phyloP scores from a whole-genome alignment of 2,888 invertebrate genomes.

The Callosobruchus maculatus region DNA sequence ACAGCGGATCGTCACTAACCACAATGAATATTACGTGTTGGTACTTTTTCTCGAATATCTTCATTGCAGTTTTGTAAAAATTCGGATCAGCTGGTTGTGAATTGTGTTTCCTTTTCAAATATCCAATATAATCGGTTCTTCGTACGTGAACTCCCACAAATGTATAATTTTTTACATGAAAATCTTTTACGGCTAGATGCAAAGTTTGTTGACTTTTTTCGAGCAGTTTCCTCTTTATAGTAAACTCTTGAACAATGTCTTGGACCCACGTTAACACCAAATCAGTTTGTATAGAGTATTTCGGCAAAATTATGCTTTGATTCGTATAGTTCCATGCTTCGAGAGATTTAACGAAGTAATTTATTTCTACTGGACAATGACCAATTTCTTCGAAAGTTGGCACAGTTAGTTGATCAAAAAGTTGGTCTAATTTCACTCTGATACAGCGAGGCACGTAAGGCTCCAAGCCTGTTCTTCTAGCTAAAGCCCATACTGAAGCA shows the following conservation, averaged over 20 bases:
- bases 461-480: conserved; percentile 49
- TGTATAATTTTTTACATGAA: conserved; percentile 28
- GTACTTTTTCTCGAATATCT: conserved; percentile 47
- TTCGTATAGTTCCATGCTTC: conserved; percentile 56
- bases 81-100: conserved; percentile 43
- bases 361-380: conserved; percentile 52
- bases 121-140: conserved; percentile 55
- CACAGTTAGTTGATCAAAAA: conserved; percentile 55
- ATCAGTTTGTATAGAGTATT: conserved; percentile 54
- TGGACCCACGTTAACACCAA: conserved; percentile 55
- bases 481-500: conserved; percentile 52
- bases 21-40: conserved; percentile 47
- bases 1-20: conserved; percentile 51
- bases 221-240: conserved; percentile 51
- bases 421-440: conserved; percentile 52
- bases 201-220: conserved; percentile 47
- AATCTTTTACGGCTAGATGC: conserved; percentile 20
- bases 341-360: conserved; percentile 51
- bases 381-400: conserved; percentile 56
- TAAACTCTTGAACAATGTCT: conserved; percentile 56
- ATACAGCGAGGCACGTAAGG: conserved; percentile 53
- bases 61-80: conserved; percentile 50
- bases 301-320: conserved; percentile 56
- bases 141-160: conserved; percentile 57
- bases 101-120: conserved; percentile 53